Evolutionary conservation across 2,888 invertebrate genomes (phyloP).

Genomic region (Seira ritae): DNA sequence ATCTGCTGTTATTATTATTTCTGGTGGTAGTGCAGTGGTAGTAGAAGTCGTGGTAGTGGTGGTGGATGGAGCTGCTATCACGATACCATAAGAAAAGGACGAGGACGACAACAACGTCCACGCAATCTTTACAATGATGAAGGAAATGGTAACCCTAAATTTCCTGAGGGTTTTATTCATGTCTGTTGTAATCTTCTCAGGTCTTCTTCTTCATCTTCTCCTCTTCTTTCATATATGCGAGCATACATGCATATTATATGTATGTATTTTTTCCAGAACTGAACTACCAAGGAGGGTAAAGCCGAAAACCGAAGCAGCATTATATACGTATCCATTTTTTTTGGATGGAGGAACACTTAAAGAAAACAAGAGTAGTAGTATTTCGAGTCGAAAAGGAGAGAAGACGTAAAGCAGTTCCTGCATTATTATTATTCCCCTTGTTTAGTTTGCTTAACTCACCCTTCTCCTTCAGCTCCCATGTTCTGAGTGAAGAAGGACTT

Average conservation of each 20-base stretch:
- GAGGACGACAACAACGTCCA: constrained; percentile 27
- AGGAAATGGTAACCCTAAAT: constrained; percentile 65
- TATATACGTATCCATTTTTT: neutral
- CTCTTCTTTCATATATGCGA: neutral
- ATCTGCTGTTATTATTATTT: constrained; percentile 26
- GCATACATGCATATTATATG: neutral
- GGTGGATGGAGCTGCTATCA: neutral
- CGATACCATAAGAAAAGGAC: constrained; percentile 13
- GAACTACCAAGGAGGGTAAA: too few relatives aligned
- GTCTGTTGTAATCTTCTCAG: constrained; percentile 65
- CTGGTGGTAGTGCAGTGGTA: constrained; percentile 14
- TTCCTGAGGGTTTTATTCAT: constrained; percentile 65
- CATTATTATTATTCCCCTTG: constrained; percentile 50
- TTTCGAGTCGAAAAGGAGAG: constrained; percentile 7
- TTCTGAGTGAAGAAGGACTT: constrained; percentile 30
- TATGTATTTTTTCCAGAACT: neutral
- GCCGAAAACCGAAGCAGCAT: too few relatives aligned
- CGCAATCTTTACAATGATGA: constrained; percentile 45
- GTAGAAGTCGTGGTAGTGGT: neutral
- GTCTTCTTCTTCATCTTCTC: constrained; percentile 38
- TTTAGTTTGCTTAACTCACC: constrained; percentile 60
- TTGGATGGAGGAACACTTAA: constrained; percentile 11
- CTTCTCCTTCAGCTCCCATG: constrained; percentile 11
- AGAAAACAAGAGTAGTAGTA: constrained; percentile 19
- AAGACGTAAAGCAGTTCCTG: neutral